Evolutionary conservation across 2,797 vertebrate genomes (phyloP).

Genomic region (Danio kyathit): DNA sequence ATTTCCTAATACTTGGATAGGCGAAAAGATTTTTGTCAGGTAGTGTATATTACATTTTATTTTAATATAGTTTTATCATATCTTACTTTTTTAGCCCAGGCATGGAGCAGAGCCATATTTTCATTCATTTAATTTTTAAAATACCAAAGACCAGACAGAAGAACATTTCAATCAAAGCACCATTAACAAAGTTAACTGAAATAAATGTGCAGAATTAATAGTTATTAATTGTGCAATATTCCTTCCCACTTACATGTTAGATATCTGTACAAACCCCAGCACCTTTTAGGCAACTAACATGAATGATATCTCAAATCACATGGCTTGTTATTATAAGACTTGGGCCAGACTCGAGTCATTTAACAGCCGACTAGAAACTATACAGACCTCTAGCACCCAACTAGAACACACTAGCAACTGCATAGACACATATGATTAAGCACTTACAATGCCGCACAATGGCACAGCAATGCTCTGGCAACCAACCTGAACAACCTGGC

Average conservation of each 20-base stretch:
- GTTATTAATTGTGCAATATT: neutral
- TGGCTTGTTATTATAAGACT: neutral
- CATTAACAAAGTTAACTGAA: neutral
- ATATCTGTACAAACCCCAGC: neutral
- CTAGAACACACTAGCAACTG: neutral
- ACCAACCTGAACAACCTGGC: neutral
- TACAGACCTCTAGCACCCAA: neutral
- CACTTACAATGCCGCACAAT: neutral
- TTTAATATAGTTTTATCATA: no score
- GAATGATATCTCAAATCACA: neutral
- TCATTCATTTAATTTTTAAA: no score
- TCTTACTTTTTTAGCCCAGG: no score
- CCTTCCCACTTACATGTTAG: neutral
- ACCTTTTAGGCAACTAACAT: neutral
- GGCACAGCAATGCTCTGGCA: neutral
- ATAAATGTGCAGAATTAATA: neutral
- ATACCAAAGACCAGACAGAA: neutral
- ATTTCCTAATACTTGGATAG: no score
- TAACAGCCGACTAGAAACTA: neutral
- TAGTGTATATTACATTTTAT: no score
- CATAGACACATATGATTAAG: neutral
- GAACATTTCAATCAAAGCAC: neutral
- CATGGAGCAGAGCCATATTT: no score
- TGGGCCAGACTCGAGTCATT: neutral
- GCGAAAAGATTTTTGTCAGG: no score